These are phyloP conservation scores for Zoanthus gigantus DNA, from an alignment of 92 coral and sea anemone genomes.

Conservation along the genomic window DNA sequence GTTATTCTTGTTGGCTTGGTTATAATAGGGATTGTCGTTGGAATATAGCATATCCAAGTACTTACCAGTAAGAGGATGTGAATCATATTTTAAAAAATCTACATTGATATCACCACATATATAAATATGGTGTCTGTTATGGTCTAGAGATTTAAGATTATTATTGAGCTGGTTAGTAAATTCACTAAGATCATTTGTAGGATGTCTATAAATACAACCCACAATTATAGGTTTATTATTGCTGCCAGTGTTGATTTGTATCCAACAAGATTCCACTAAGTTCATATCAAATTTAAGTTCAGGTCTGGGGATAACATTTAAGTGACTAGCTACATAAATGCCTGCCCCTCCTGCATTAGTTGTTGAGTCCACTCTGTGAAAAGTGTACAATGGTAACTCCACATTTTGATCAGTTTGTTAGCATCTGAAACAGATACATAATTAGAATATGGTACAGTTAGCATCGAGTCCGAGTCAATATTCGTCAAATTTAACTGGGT, in stretches of 20 bases:
- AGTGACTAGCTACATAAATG: conserved; percentile 5
- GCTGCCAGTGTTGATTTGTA: conserved; percentile 47
- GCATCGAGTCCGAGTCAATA: not conserved
- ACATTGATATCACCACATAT: conserved; percentile 62
- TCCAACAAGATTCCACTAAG: conserved; percentile 67
- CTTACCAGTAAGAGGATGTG: conserved; percentile 55
- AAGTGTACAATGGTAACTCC: conserved; percentile 34
- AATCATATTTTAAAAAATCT: conserved; percentile 44
- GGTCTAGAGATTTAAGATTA: conserved; percentile 44
- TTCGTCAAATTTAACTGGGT: not conserved
- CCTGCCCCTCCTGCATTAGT: conserved; percentile 19
- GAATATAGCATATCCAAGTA: conserved; percentile 60
- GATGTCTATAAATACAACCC: conserved; percentile 71
- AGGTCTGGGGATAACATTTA: not conserved
- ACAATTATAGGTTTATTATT: conserved; percentile 44
- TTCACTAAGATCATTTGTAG: conserved; percentile 44
- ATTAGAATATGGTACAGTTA: conserved; percentile 5
- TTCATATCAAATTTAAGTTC: conserved; percentile 9
- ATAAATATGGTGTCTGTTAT: conserved; percentile 42
- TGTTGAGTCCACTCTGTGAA: not conserved
- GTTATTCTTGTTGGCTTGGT: conserved; percentile 77
- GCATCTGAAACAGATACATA: not conserved
- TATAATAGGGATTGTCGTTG: conserved; percentile 59
- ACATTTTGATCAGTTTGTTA: conserved; percentile 1
- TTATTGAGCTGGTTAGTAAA: conserved; percentile 56